A percentile compares a stretch with the other conserved stretches of the same genome.
These are phyloP conservation scores for Zalophus californianus DNA, from an alignment of 2,797 vertebrate genomes.

Conservation along the genomic window DNA sequence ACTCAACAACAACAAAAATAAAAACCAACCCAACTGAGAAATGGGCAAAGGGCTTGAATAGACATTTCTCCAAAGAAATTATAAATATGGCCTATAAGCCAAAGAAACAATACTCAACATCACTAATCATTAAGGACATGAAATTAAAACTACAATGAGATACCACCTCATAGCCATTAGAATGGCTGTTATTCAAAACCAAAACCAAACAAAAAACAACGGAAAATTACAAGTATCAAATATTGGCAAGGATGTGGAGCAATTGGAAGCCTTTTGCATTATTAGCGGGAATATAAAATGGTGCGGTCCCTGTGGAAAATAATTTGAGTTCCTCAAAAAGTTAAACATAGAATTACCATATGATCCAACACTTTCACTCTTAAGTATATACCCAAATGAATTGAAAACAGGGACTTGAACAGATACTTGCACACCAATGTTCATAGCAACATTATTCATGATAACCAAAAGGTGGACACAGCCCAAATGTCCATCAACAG, in stretches of 20 bases:
- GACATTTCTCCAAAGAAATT: neutral
- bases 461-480: neutral
- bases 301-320: neutral
- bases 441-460: neutral
- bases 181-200: neutral
- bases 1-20: neutral
- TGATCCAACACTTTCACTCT: neutral
- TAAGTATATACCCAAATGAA: neutral
- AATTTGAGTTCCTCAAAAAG: neutral
- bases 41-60: neutral
- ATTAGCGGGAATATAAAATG: conserved; percentile 6
- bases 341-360: neutral
- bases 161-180: neutral
- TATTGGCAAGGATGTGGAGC: neutral
- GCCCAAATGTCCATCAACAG: neutral
- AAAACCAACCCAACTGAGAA: neutral
- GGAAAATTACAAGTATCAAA: neutral
- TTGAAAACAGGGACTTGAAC: neutral
- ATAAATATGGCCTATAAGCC: neutral
- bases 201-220: neutral
- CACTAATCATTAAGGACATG: neutral
- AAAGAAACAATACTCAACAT: neutral
- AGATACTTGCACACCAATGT: neutral
- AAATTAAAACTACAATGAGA: neutral
- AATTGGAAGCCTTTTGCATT: neutral